Evolutionary conservation across 1,140 invertebrate genomes (phyloP), one percentile per base, ranked within the genome.

Genomic region (Aphaenogaster ashmeadi): DNA sequence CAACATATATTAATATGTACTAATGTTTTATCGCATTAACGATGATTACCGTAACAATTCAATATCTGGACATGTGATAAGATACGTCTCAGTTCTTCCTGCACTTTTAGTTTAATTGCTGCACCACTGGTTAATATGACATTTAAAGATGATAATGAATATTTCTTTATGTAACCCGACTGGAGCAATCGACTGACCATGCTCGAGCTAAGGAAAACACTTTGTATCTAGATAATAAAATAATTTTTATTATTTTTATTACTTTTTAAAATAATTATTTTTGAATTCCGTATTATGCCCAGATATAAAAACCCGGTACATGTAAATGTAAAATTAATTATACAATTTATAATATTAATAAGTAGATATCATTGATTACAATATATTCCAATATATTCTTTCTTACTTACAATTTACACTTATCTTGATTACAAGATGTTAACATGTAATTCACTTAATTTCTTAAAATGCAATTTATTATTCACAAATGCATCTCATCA

Each of bases 71-170:
- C 50, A 60, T 91, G 62, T 7, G 89, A 74, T 27, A 94, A 87
- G 0, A 41, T 5, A 6, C 66, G 33, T 27, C 41, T 50, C 0
- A 92, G n/a, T 41, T 86, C 27, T 27, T 89, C 69, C 5, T 93
- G 69, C 0, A 87, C 69, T 11, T 91, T 85, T 9, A 21, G 0
- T 13, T 88, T 90, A 18, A 95, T 64, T 21, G 92, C 89, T 6
- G 95, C 92, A 21, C 95, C 95, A 7, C 93, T 93, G 5, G 84
- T 47, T 0, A 85, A 8, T 0, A 94, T 2, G 11, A 15, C 0
- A 36, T 85, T 83, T 2, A 94, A 13, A 11, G 92, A 91, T 0
- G 91, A 86, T 47, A 83, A 74, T 9, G 52, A 4, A 74, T 74
- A 83, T 15, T 83, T 60, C 2, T 58, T 71, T 52, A 47, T 0